Percentiles rank a stretch among this genome's conserved stretches.
Evolutionary conservation across 2,888 invertebrate genomes (phyloP).

Genomic region (Emmelina monodactyla): DNA sequence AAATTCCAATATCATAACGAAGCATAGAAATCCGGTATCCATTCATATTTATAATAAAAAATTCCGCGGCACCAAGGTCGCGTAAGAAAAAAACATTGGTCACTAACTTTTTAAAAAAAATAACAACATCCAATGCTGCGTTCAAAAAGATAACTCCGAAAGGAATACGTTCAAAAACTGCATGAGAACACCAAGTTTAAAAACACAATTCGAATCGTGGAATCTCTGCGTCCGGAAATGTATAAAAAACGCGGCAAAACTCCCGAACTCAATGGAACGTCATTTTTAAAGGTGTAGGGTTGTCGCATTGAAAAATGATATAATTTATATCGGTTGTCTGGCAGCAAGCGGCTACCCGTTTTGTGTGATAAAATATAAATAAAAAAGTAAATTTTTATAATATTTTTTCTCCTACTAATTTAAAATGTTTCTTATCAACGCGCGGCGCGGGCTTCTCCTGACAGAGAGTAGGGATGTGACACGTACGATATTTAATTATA

Average conservation of each 20-base stretch:
- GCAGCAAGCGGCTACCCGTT: conserved; percentile 62
- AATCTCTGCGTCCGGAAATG: conserved; percentile 59
- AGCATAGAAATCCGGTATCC: too few species aligned
- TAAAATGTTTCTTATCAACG: conserved; percentile 67
- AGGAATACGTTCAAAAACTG: too few species aligned
- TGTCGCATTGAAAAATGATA: conserved; percentile 65
- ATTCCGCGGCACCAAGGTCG: too few species aligned
- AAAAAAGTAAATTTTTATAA: conserved; percentile 50
- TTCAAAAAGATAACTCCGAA: too few species aligned
- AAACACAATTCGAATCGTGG: conserved; percentile 30
- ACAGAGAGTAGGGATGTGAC: conserved; percentile 42
- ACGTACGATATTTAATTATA: too few species aligned
- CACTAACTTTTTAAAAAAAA: too few species aligned
- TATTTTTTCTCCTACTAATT: conserved; percentile 62
- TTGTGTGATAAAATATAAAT: conserved; percentile 62
- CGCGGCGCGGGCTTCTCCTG: conserved; percentile 39
- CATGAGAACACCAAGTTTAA: conserved; percentile 8
- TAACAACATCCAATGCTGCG: too few species aligned
- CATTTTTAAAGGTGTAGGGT: conserved; percentile 63
- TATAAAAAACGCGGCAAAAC: conserved; percentile 63
- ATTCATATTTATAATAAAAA: too few species aligned
- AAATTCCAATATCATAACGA: too few species aligned
- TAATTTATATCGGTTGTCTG: conserved; percentile 59
- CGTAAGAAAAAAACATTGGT: too few species aligned
- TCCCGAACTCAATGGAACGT: conserved; percentile 60